A percentile compares a stretch with the other conserved stretches of the same genome.
Evolutionary conservation across 2,797 vertebrate species (phyloP).

Genomic region (Epinephelus awoara): DNA sequence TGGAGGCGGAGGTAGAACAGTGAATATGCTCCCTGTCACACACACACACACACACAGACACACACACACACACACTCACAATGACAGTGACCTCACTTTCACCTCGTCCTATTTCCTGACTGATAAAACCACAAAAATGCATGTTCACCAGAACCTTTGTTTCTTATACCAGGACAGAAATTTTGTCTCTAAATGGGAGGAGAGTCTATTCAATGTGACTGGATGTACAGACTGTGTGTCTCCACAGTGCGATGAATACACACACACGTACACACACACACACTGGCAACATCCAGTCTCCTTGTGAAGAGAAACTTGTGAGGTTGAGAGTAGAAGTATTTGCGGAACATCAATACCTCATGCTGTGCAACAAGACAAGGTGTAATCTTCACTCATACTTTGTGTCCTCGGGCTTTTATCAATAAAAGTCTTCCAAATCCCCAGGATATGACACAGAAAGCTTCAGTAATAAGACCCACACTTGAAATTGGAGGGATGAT

Average conservation of each 20-base stretch:
- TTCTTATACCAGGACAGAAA: background rate
- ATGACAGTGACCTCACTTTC: slow-evolving; percentile 52
- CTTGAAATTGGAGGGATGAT: background rate
- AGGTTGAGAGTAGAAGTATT: background rate
- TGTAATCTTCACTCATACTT: background rate
- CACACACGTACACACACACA: background rate
- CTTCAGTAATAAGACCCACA: background rate
- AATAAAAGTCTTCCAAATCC: background rate
- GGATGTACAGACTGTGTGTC: slow-evolving; percentile 28
- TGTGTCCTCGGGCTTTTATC: background rate
- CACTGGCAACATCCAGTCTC: background rate
- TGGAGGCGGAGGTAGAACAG: slow-evolving; percentile 21
- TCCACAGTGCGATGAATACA: slow-evolving; percentile 21
- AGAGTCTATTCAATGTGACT: background rate
- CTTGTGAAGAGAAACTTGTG: background rate
- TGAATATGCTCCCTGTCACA: background rate
- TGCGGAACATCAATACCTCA: background rate
- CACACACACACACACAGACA: background rate
- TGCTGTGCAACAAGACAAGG: background rate
- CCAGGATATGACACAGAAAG: background rate
- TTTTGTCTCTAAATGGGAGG: slow-evolving; percentile 21
- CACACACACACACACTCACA: slow-evolving; percentile 33
- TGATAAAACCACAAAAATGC: slow-evolving; percentile 39
- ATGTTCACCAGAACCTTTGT: slow-evolving; percentile 17
- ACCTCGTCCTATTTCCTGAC: slow-evolving; percentile 59